Percentiles rank a stretch among this genome's conserved stretches.
Conservation (phyloP, 2,888 invertebrate genomes). For the Glaucopsyche alexis region DNA sequence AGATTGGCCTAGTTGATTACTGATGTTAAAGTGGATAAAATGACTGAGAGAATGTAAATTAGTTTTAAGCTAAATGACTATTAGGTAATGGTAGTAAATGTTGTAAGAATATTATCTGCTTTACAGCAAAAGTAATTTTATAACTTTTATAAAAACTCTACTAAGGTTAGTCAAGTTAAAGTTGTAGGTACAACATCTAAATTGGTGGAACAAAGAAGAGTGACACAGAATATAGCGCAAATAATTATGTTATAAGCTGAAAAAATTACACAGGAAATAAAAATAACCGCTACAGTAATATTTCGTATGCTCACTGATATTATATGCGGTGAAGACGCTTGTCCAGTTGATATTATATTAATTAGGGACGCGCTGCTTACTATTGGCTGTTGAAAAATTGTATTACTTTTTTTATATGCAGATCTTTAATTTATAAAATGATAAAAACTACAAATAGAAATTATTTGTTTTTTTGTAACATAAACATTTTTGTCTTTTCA, state of each 20-base stretch:
- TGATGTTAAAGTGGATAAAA: neutral
- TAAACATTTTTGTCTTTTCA: neutral
- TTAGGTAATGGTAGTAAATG: neutral
- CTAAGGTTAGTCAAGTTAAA: slow-evolving; percentile 2
- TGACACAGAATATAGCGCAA: slow-evolving; percentile 31
- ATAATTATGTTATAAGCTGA: slow-evolving; percentile 34
- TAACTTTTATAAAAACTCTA: neutral
- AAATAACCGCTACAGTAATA: slow-evolving; percentile 44
- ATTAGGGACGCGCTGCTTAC: slow-evolving; percentile 74
- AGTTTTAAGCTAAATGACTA: neutral
- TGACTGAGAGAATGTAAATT: neutral
- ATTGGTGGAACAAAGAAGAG: neutral
- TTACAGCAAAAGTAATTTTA: neutral
- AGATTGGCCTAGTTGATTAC: neutral
- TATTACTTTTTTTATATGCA: slow-evolving; percentile 32
- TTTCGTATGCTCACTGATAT: slow-evolving; percentile 69
- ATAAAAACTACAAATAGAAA: neutral
- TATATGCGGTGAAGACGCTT: slow-evolving; percentile 72
- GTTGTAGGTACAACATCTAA: neutral
- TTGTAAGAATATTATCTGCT: neutral
- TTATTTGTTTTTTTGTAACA: neutral
- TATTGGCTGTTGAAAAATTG: slow-evolving; percentile 66
- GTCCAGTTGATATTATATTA: slow-evolving; percentile 76
- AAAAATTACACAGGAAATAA: slow-evolving; percentile 37
- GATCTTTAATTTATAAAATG: neutral